Conservation (phyloP, 1,140 invertebrate genomes). For the Drosophila willistoni region DNA sequence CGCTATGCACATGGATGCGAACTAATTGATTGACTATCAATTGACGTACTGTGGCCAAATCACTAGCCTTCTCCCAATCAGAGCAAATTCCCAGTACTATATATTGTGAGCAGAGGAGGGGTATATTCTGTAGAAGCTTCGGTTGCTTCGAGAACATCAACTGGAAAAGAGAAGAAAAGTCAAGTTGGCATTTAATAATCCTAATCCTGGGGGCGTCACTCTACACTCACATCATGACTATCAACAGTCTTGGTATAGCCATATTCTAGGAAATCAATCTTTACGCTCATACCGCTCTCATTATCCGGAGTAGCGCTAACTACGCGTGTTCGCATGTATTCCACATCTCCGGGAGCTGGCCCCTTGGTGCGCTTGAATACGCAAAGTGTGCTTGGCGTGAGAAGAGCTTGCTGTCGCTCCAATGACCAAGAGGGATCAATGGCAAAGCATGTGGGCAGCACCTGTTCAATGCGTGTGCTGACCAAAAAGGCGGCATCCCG, state of each 20-base stretch:
- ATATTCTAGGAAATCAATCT: conserved; percentile 89
- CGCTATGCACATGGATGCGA: conserved; percentile 50
- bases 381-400: conserved; percentile 64
- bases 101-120: conserved; percentile 66
- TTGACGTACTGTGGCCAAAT: conserved; percentile 53
- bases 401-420: conserved; percentile 66
- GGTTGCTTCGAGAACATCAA: conserved; percentile 73
- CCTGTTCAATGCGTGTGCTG: conserved; percentile 63
- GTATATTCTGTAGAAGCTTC: conserved; percentile 62
- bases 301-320: conserved; percentile 47
- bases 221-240: conserved; percentile 71
- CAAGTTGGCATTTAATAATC: neutral
- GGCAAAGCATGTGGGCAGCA: conserved; percentile 67
- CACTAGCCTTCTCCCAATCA: conserved; percentile 60
- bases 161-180: conserved; percentile 32
- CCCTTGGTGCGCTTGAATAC: conserved; percentile 64
- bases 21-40: conserved; percentile 65
- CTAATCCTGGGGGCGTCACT: neutral
- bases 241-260: conserved; percentile 84
- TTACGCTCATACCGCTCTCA: conserved; percentile 79
- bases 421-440: conserved; percentile 69
- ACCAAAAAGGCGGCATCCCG: conserved; percentile 61
- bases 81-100: conserved; percentile 73
- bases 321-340: conserved; percentile 69
- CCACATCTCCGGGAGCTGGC: conserved; percentile 66